These are phyloP conservation scores for Sebastes taczanowskii DNA, from an alignment of 2,797 vertebrate species.

Conservation along the genomic window DNA sequence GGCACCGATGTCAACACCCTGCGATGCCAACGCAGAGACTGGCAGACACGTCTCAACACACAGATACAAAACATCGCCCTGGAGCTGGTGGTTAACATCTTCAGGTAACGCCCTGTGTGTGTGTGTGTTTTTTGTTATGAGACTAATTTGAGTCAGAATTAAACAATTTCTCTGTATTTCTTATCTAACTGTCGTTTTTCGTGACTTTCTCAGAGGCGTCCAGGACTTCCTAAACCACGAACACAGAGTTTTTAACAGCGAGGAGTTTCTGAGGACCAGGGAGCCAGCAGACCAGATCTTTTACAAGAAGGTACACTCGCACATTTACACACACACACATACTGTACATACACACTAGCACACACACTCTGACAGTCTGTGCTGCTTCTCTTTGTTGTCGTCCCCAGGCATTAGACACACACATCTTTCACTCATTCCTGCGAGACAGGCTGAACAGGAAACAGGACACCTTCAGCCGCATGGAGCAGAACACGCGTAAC, in stretches of 20 bases:
- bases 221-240: constrained; percentile 94
- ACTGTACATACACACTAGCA: background rate
- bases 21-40: constrained; percentile 82
- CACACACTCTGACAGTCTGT: background rate
- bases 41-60: constrained; percentile 89
- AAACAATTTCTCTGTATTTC: background rate
- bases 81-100: constrained; percentile 92
- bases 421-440: constrained; percentile 95
- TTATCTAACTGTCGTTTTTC: background rate
- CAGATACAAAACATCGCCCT: constrained; percentile 88
- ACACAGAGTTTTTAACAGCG: constrained; percentile 95
- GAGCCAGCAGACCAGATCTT: constrained; percentile 86
- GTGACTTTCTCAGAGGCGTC: constrained; percentile 83
- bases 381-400: constrained; percentile 20
- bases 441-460: constrained; percentile 92
- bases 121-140: background rate
- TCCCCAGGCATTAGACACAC: constrained; percentile 91
- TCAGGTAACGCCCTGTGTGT: constrained; percentile 82
- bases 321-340: background rate
- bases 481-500: constrained; percentile 86
- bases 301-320: constrained; percentile 88
- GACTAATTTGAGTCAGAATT: background rate
- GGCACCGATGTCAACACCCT: constrained; percentile 82
- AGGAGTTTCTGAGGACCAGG: constrained; percentile 92
- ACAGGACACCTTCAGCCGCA: constrained; percentile 88